Evolutionary conservation across 2,888 invertebrate species (phyloP), one percentile per base, ranked within the genome.

Genomic region (Busseola fusca): DNA sequence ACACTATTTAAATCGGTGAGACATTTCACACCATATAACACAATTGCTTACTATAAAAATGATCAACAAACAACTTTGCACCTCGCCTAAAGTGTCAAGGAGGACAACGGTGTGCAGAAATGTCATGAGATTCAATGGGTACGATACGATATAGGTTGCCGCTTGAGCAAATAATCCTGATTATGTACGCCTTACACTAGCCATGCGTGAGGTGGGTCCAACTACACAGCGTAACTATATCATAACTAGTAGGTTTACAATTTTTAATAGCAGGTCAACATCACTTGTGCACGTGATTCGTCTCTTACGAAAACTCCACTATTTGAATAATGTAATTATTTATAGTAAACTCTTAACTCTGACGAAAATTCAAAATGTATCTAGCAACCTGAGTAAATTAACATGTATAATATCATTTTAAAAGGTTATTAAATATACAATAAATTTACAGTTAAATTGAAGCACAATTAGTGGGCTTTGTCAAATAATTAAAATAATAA

Each of bases 11-110:
- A 64, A 91, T 88, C 86, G 95, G 94, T 93, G 95, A 91, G 93
- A 93, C 93, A 93, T 91, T 91, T 90, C 92, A 93, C 95, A 95
- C 94, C 93, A 82, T 91, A 94, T 95, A 95, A 95, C 94, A 94
- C 94, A 95, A 95, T 94, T 91, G 92, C 94, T 95, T 95, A 94
- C 93, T 94, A 94, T 95, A 93, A 94, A 94, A 94, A 95, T 93
- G 90, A 94, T 95, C 92, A 95, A 95, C 95, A 95, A 95, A 94
- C 94, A 95, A 95, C 94, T 91, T 93, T 91, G 93, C 94, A 93
- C 94, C 92, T 93, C 92, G 89, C 86, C 93, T 93, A 93, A 90
- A 83, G 89, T 90, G 90, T 92, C 87, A 89, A 91, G 87, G 88
- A 83, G 90, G 89, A 91, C 90, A 88, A 89, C 81, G 89, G 91